Percentiles rank a stretch among this genome's conserved stretches.
phyloP scores from a whole-genome alignment of 2,113 vertebrate genomes.

The Rostratula benghalensis region DNA sequence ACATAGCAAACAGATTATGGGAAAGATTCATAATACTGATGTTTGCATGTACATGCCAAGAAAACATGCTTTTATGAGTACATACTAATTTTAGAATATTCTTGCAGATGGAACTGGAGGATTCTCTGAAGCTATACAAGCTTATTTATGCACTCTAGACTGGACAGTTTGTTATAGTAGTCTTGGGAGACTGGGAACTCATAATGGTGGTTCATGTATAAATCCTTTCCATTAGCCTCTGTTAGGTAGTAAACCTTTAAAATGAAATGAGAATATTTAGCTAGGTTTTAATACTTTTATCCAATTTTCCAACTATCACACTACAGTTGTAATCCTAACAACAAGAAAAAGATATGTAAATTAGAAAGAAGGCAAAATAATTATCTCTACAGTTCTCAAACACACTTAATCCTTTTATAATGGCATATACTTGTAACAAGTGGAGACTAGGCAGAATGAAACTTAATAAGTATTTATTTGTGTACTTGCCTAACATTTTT shows the following conservation, averaged over 20 bases:
- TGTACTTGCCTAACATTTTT: not conserved
- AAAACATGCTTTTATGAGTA: not conserved
- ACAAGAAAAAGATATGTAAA: not conserved
- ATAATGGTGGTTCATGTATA: not conserved
- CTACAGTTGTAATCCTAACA: not conserved
- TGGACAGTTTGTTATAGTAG: not conserved
- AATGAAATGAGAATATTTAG: not conserved
- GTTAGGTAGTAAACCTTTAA: not conserved
- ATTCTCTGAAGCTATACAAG: not conserved
- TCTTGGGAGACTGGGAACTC: not conserved
- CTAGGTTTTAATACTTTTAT: not conserved
- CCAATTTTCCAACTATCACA: not conserved
- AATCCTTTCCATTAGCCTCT: not conserved
- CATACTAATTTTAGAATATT: not conserved
- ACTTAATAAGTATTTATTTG: not conserved
- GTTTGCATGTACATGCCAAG: not conserved
- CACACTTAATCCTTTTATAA: not conserved
- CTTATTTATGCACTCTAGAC: not conserved
- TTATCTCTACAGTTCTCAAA: not conserved
- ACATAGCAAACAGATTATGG: not conserved
- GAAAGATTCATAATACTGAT: not conserved
- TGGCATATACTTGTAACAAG: not conserved
- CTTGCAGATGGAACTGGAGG: not conserved
- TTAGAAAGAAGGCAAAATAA: not conserved
- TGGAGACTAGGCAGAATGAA: not conserved